A percentile compares a stretch with the other conserved stretches of the same genome.
Evolutionary conservation across 1,140 invertebrate species (phyloP).

Genomic region (Lordiphosa mommai): DNA sequence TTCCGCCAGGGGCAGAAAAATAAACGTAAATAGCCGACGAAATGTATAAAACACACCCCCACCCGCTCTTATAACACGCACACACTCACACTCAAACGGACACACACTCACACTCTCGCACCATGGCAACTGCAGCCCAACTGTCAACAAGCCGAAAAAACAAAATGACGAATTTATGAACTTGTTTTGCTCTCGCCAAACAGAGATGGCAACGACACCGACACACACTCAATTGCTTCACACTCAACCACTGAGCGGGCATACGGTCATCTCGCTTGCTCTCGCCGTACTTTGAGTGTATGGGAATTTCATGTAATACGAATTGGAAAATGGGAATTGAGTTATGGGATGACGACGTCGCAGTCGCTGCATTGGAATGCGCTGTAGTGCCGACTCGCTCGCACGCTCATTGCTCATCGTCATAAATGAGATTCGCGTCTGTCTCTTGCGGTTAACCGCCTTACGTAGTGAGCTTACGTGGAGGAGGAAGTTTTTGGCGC

Average conservation of each 20-base stretch:
- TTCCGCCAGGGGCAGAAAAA: constrained; percentile 10
- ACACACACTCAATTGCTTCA: constrained; percentile 9
- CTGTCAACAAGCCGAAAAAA: constrained; percentile 72
- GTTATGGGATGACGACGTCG: constrained; percentile 34
- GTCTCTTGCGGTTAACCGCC: constrained; percentile 54
- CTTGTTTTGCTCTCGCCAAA: constrained; percentile 47
- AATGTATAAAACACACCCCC: constrained; percentile 50
- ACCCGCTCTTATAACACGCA: constrained; percentile 5
- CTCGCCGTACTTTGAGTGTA: constrained; percentile 28
- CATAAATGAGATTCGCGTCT: constrained; percentile 39
- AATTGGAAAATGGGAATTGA: constrained; percentile 59
- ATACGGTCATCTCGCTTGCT: constrained; percentile 27
- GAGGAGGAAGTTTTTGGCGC: constrained; percentile 11
- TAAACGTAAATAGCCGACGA: constrained; percentile 47
- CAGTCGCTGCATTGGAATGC: constrained; percentile 55
- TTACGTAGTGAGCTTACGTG: constrained; percentile 50
- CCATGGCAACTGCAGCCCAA: constrained; percentile 54
- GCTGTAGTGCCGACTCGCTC: constrained; percentile 36
- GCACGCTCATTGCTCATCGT: constrained; percentile 41
- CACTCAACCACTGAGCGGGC: constrained; percentile 7
- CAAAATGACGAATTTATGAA: constrained; percentile 79
- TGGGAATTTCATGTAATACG: constrained; percentile 50
- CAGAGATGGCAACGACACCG: constrained; percentile 7
- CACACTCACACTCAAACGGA: neutral
- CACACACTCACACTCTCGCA: constrained; percentile 11